Percentiles rank a stretch among this genome's conserved stretches.
Conservation (phyloP, 2,113 vertebrate genomes). For the Dipodomys stephensi region DNA sequence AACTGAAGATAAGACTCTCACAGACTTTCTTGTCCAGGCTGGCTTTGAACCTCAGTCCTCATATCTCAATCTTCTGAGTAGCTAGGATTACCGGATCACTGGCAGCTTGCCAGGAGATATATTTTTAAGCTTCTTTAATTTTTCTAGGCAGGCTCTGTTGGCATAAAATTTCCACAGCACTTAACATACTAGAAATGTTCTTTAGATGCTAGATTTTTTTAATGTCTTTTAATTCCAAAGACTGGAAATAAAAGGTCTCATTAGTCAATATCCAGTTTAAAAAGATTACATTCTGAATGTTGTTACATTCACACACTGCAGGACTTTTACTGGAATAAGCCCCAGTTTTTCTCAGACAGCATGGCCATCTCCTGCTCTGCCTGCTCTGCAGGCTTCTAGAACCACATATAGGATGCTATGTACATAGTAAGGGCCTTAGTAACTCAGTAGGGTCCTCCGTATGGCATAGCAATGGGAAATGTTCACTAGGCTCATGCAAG, state of each 20-base stretch:
- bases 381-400: neutral
- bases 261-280: neutral
- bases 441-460: neutral
- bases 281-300: neutral
- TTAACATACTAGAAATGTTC: neutral
- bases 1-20: too few species aligned
- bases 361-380: too few species aligned
- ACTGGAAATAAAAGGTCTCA: neutral
- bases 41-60: too few species aligned
- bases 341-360: neutral
- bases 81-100: too few species aligned
- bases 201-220: neutral
- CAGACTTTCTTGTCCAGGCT: too few species aligned
- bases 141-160: neutral
- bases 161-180: neutral
- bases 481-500: neutral
- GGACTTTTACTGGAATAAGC: neutral
- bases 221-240: constrained; percentile 23
- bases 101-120: neutral
- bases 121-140: neutral
- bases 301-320: neutral
- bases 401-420: accelerated
- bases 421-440: neutral
- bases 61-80: too few species aligned
- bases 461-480: neutral